Conservation (phyloP, 2,797 vertebrate genomes). For the Lithobates sylvaticus region DNA sequence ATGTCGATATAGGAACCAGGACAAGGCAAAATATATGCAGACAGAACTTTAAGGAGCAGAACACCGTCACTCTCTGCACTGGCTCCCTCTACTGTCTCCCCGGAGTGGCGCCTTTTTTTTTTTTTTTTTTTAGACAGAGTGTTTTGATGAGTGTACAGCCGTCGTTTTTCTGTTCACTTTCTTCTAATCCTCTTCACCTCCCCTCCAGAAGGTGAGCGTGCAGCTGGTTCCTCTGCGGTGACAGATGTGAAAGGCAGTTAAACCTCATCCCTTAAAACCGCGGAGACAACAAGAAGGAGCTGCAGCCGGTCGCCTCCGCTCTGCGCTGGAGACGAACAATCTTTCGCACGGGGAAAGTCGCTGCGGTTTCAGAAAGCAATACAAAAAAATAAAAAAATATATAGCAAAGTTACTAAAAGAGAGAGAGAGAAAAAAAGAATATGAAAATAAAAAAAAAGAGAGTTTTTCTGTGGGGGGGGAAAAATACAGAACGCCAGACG, state of each 20-base stretch:
- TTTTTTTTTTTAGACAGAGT: too few species aligned
- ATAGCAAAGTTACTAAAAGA: neutral
- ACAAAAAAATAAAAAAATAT: neutral
- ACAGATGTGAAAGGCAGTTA: slow-evolving; percentile 40
- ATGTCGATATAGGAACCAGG: too few species aligned
- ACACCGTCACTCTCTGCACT: too few species aligned
- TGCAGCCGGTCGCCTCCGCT: neutral
- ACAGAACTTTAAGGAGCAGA: too few species aligned
- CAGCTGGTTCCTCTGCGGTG: slow-evolving; percentile 39
- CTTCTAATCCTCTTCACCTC: too few species aligned
- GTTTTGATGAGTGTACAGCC: too few species aligned
- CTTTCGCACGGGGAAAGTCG: neutral
- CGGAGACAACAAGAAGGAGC: neutral
- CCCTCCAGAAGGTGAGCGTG: neutral
- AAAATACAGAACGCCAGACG: too few species aligned
- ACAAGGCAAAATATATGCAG: too few species aligned
- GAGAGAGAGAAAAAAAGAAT: neutral
- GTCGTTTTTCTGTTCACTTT: too few species aligned
- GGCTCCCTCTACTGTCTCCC: too few species aligned
- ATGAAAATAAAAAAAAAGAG: neutral
- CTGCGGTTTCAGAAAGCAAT: neutral
- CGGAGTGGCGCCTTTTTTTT: too few species aligned
- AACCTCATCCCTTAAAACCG: slow-evolving; percentile 19
- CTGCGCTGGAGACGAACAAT: neutral
- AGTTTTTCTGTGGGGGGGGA: too few species aligned